A percentile compares a stretch with the other conserved stretches of the same genome.
Evolutionary conservation across 2,797 vertebrate genomes (phyloP).

Genomic region (Lacerta bilineata): DNA sequence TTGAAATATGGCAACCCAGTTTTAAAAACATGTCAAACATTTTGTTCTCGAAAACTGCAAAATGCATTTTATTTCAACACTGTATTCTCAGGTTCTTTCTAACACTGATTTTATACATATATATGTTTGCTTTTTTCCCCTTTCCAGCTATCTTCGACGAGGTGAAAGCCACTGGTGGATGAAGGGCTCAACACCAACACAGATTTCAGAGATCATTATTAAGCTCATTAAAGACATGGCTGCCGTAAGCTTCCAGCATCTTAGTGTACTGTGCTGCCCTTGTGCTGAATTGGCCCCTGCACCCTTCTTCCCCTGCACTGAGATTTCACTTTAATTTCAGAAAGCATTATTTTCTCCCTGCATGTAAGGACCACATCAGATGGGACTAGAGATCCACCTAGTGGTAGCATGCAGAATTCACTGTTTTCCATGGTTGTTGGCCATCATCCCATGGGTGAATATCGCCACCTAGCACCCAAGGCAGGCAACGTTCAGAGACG

Average conservation of each 20-base stretch:
- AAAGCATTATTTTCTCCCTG: too few relatives aligned
- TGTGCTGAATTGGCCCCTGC: too few relatives aligned
- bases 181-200: constrained; percentile 98
- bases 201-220: constrained; percentile 99
- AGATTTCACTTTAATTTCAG: too few relatives aligned
- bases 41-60: not conserved
- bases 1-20: too few relatives aligned
- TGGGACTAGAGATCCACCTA: too few relatives aligned
- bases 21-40: not conserved
- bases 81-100: constrained; percentile 30
- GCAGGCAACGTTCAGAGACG: too few relatives aligned
- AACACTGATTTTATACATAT: not conserved
- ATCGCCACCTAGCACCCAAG: too few relatives aligned
- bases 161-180: constrained; percentile 99
- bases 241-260: constrained; percentile 85
- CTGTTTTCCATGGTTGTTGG: too few relatives aligned
- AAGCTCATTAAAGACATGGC: constrained; percentile 99
- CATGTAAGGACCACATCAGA: too few relatives aligned
- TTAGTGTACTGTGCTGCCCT: not conserved
- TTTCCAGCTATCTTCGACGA: constrained; percentile 92
- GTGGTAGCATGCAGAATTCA: too few relatives aligned
- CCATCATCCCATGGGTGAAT: too few relatives aligned
- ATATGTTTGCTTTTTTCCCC: not conserved
- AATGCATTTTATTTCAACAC: not conserved
- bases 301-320: too few relatives aligned